These are phyloP conservation scores for Nerophis ophidion DNA, from an alignment of 2,113 vertebrate species.

Conservation along the genomic window DNA sequence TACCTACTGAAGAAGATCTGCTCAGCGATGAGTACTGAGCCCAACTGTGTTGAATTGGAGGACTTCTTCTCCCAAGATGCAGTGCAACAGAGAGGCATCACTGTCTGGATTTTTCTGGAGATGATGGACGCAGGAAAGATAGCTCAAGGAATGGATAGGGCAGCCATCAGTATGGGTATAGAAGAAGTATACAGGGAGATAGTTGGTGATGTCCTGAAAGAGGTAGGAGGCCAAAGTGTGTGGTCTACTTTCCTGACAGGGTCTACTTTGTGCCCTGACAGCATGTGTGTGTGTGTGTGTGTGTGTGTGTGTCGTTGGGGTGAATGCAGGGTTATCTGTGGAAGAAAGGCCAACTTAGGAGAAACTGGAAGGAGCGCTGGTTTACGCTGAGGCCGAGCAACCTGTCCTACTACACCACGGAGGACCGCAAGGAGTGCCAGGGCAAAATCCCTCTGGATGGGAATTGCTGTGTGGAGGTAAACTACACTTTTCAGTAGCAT, in stretches of 20 bases:
- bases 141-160: conserved; percentile 75
- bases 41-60: conserved; percentile 81
- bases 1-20: conserved; percentile 92
- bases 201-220: conserved; percentile 89
- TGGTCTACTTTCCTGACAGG: background rate
- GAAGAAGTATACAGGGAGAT: conserved; percentile 93
- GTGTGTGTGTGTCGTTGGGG: conserved; percentile 12
- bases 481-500: background rate
- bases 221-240: conserved; percentile 66
- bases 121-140: conserved; percentile 86
- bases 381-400: conserved; percentile 85
- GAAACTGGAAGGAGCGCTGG: conserved; percentile 94
- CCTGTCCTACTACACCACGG: conserved; percentile 83
- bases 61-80: conserved; percentile 83
- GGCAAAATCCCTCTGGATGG: conserved; percentile 82
- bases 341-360: conserved; percentile 90
- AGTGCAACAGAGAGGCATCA: conserved; percentile 74
- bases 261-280: conserved; percentile 11
- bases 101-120: conserved; percentile 87
- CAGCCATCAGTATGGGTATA: conserved; percentile 84
- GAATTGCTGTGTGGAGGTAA: conserved; percentile 92
- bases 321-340: conserved; percentile 86
- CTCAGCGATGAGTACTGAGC: conserved; percentile 82
- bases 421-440: conserved; percentile 88
- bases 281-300: conserved; percentile 5